Conservation (phyloP, 2,797 vertebrate species). For the Dendrocincla fuliginosa region DNA sequence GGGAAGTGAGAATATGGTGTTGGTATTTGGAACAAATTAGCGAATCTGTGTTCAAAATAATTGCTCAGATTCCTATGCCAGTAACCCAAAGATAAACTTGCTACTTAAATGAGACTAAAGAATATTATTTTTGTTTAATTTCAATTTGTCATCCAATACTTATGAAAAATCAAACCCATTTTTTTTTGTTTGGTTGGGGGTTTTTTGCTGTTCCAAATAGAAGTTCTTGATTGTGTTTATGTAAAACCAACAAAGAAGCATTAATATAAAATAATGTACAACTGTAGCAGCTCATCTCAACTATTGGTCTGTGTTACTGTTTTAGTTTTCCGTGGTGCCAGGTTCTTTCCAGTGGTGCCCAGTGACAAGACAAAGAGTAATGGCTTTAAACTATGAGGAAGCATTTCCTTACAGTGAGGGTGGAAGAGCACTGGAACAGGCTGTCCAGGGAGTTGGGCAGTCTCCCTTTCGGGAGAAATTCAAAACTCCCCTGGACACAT, state of each 20-base stretch:
- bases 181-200: neutral
- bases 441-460: neutral
- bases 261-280: neutral
- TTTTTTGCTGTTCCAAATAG: neutral
- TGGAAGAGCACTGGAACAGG: neutral
- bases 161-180: neutral
- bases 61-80: neutral
- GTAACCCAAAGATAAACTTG: neutral
- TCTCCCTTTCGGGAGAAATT: neutral
- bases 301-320: neutral
- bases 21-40: neutral
- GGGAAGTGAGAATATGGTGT: neutral
- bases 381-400: neutral
- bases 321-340: neutral
- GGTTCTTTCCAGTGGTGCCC: neutral
- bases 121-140: neutral
- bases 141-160: neutral
- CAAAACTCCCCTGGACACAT: neutral
- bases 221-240: neutral
- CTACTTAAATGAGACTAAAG: neutral
- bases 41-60: neutral
- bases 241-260: neutral
- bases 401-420: neutral
- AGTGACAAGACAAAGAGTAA: neutral
- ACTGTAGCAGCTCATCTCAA: neutral